Conservation (phyloP, 2,888 invertebrate genomes). For the Coleophora deauratella region DNA sequence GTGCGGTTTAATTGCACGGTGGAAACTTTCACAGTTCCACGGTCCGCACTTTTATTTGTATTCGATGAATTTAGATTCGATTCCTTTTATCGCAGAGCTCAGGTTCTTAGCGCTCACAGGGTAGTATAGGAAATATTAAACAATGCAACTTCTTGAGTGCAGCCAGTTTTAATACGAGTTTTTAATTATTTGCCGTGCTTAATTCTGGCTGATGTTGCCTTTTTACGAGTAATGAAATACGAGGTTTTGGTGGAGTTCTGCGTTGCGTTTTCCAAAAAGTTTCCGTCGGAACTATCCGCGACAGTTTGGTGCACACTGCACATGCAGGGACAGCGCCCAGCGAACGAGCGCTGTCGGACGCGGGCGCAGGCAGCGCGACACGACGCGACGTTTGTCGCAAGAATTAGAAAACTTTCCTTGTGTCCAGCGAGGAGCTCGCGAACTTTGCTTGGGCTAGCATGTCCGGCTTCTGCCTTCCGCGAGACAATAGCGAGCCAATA, state of each 20-base stretch:
- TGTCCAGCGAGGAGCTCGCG: conserved; percentile 24
- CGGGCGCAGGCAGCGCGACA: conserved; percentile 16
- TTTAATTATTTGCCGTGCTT: conserved; percentile 15
- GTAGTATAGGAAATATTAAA: conserved; percentile 33
- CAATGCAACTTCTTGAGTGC: conserved; percentile 31
- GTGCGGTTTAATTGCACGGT: conserved; percentile 67
- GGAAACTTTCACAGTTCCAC: conserved; percentile 46
- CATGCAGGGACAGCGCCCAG: conserved; percentile 15
- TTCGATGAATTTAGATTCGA: conserved; percentile 57
- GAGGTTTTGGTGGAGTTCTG: conserved; percentile 16
- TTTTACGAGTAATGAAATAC: conserved; percentile 25
- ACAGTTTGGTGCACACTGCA: conserved; percentile 21
- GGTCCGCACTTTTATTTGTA: conserved; percentile 48
- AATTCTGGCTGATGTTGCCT: conserved; percentile 27
- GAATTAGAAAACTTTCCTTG: conserved; percentile 47
- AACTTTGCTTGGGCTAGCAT: conserved; percentile 17
- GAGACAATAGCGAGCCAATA: conserved; percentile 60
- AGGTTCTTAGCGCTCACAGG: conserved; percentile 17
- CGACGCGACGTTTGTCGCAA: conserved; percentile 38
- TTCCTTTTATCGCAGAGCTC: conserved; percentile 31
- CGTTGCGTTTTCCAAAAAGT: conserved; percentile 8
- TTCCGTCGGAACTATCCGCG: conserved; percentile 19
- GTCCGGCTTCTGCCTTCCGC: conserved; percentile 25
- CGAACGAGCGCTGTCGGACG: conserved; percentile 20
- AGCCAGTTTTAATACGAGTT: conserved; percentile 21